A percentile compares a stretch with the other conserved stretches of the same genome.
Evolutionary conservation across 2,888 invertebrate genomes (phyloP).

Genomic region (Choreutis nemorana): DNA sequence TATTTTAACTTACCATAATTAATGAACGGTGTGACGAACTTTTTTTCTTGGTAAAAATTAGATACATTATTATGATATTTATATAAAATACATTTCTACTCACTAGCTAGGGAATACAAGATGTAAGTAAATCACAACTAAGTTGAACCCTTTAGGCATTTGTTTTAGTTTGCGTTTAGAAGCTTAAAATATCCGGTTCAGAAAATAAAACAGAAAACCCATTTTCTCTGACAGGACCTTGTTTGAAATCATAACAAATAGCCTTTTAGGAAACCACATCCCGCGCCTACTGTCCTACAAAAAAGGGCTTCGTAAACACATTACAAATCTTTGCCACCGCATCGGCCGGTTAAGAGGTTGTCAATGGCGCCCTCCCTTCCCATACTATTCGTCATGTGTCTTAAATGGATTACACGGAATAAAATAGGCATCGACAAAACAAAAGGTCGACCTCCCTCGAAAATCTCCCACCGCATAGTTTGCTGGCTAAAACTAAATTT

Average conservation of each 20-base stretch:
- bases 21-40: no score
- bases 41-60: no score
- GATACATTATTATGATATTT: no score
- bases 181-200: conserved; percentile 43
- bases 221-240: conserved; percentile 56
- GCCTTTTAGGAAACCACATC: conserved; percentile 61
- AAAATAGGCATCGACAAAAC: conserved; percentile 60
- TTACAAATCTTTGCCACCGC: conserved; percentile 54
- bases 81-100: no score
- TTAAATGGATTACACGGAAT: conserved; percentile 61
- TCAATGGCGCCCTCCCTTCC: conserved; percentile 51
- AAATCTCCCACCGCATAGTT: conserved; percentile 60
- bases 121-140: no score
- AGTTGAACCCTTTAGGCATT: no score
- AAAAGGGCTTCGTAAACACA: conserved; percentile 52
- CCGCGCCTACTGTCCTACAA: conserved; percentile 52
- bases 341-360: conserved; percentile 49
- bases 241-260: conserved; percentile 64
- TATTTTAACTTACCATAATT: no score
- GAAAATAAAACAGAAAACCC: conserved; percentile 55
- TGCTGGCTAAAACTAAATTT: conserved; percentile 61
- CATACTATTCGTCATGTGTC: conserved; percentile 53
- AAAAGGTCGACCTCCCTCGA: conserved; percentile 47
- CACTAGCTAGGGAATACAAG: no score
- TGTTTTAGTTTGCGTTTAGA: conserved; percentile 27